These are phyloP conservation scores for Tethea ocularis DNA, from an alignment of 2,888 invertebrate genomes.

Conservation along the genomic window DNA sequence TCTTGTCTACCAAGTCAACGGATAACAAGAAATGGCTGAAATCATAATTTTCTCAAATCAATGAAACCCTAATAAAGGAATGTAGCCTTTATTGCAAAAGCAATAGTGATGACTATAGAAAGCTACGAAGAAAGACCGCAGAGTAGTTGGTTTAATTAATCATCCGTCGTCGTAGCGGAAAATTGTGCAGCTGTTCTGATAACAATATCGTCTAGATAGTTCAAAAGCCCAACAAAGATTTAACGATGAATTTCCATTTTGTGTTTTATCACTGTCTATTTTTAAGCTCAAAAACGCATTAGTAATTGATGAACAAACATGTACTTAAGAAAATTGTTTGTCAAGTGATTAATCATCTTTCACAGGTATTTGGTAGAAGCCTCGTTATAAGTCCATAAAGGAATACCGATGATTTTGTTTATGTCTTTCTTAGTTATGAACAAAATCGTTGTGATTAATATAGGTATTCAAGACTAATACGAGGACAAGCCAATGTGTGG, in stretches of 20 bases:
- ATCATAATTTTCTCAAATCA: conserved; percentile 8
- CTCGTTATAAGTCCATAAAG: not conserved
- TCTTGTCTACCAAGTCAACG: conserved; percentile 4
- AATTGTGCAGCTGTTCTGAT: conserved; percentile 69
- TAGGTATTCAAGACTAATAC: not conserved
- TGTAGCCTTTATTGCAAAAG: not conserved
- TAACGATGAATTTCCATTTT: conserved; percentile 22
- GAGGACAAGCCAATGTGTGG: too few relatives aligned
- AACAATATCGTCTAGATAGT: conserved; percentile 68
- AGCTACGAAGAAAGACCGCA: not conserved
- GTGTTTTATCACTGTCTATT: conserved; percentile 4
- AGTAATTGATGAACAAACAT: conserved; percentile 7
- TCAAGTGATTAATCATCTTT: conserved; percentile 15
- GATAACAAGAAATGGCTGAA: conserved; percentile 8
- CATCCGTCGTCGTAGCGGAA: conserved; percentile 65
- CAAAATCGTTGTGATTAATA: not conserved
- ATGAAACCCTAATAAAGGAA: not conserved
- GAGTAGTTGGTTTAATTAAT: conserved; percentile 68
- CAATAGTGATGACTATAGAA: not conserved
- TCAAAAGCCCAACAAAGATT: conserved; percentile 50
- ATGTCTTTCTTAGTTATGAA: not conserved
- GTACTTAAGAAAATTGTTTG: conserved; percentile 17
- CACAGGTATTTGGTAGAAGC: not conserved
- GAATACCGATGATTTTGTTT: not conserved
- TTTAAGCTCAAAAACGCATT: conserved; percentile 4